A percentile compares a stretch with the other conserved stretches of the same genome.
phyloP scores from a whole-genome alignment of 2,797 vertebrate species.

The Poecilia velifera region DNA sequence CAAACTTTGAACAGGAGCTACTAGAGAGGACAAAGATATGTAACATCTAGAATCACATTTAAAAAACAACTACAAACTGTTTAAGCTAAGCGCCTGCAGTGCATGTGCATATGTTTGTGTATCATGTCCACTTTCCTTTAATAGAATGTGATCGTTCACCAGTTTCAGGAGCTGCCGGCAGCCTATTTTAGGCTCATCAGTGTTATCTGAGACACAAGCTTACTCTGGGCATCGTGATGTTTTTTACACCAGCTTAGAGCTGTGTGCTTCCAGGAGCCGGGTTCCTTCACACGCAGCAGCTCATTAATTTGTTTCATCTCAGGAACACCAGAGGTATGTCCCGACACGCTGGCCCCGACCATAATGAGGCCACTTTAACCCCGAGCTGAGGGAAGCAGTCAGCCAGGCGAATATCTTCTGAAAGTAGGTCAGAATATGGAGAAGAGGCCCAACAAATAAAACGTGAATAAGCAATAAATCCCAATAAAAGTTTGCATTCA shows the following conservation, averaged over 20 bases:
- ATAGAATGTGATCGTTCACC: conserved; percentile 61
- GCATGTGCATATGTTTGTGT: not conserved
- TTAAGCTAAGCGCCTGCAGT: not conserved
- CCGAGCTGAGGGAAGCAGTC: conserved; percentile 17
- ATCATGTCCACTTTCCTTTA: conserved; percentile 17
- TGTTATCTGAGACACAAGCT: conserved; percentile 73
- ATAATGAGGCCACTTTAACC: conserved; percentile 46
- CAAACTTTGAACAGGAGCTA: not conserved
- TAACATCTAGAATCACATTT: not conserved
- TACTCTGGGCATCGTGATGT: conserved; percentile 55
- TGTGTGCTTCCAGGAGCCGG: conserved; percentile 59
- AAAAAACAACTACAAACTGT: not conserved
- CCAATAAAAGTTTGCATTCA: not conserved
- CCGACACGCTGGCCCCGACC: conserved; percentile 28
- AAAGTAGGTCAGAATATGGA: conserved; percentile 59
- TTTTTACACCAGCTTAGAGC: conserved; percentile 52
- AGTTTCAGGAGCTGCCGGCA: conserved; percentile 65
- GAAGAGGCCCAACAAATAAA: not conserved
- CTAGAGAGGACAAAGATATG: not conserved
- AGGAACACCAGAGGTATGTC: conserved; percentile 45
- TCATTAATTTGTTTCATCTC: conserved; percentile 51
- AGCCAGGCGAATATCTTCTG: not conserved
- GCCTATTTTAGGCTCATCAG: conserved; percentile 72
- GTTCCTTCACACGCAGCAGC: conserved; percentile 61
- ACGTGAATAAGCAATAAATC: not conserved